Percentiles rank a stretch among this genome's conserved stretches.
Conservation (phyloP, 2,888 invertebrate species). For the Neoitamus cyanurus region DNA sequence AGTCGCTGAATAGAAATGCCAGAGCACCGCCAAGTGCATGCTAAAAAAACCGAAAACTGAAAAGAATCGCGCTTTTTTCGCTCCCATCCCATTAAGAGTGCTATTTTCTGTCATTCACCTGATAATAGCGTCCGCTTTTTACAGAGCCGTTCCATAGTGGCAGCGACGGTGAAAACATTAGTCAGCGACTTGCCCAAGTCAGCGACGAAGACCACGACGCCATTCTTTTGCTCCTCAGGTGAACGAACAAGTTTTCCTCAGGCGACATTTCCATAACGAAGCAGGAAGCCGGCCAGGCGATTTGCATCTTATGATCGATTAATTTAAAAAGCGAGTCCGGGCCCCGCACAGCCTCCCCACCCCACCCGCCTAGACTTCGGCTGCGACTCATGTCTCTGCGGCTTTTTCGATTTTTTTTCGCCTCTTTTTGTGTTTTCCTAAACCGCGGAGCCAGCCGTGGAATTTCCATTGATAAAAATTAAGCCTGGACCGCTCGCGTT, state of each 20-base stretch:
- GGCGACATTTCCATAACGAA: conserved; percentile 42
- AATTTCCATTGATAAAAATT: conserved; percentile 43
- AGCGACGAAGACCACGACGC: neutral
- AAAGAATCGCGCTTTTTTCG: neutral
- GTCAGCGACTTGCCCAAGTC: neutral
- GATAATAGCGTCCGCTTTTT: neutral
- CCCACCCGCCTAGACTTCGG: neutral
- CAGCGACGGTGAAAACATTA: neutral
- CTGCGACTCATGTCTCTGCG: neutral
- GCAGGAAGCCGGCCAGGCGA: conserved; percentile 33
- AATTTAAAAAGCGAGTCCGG: neutral
- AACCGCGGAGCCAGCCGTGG: neutral
- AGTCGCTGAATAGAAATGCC: neutral
- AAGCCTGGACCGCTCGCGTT: neutral
- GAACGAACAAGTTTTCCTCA: conserved; percentile 33
- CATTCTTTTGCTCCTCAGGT: conserved; percentile 19
- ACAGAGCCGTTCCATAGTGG: neutral
- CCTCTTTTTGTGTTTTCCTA: neutral
- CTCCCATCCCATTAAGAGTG: neutral
- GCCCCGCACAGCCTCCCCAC: neutral
- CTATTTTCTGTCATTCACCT: conserved; percentile 29
- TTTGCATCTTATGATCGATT: conserved; percentile 44
- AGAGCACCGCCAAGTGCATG: neutral
- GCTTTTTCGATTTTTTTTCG: neutral
- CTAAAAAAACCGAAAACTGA: neutral